Evolutionary conservation across 2,113 vertebrate genomes (phyloP).

Genomic region (Larimichthys crocea): DNA sequence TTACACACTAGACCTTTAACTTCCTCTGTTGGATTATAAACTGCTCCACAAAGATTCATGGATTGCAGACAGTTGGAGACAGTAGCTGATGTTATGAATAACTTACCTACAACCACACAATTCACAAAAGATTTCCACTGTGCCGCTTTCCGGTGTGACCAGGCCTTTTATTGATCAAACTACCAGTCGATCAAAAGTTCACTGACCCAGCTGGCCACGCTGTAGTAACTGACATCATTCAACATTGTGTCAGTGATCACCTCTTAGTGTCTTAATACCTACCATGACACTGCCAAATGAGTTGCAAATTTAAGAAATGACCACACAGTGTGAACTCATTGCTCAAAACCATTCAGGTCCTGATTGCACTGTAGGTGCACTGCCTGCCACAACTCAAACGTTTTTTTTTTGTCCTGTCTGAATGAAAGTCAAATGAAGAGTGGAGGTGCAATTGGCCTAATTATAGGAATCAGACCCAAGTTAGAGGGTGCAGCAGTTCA

Average conservation of each 20-base stretch:
- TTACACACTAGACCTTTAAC: too few species aligned
- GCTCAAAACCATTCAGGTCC: slow-evolving; percentile 5
- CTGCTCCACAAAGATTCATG: not conserved
- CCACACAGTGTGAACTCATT: slow-evolving; percentile 16
- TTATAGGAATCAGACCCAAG: slow-evolving; percentile 59
- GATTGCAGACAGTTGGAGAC: not conserved
- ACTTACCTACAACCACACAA: too few species aligned
- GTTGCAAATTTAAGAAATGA: not conserved
- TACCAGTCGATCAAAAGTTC: too few species aligned
- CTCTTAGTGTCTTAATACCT: slow-evolving; percentile 11
- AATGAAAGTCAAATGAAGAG: slow-evolving; percentile 58
- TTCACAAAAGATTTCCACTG: not conserved
- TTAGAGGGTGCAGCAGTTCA: slow-evolving; percentile 29
- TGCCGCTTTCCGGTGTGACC: not conserved
- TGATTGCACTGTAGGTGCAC: slow-evolving; percentile 26
- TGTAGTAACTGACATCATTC: not conserved
- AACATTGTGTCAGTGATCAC: not conserved
- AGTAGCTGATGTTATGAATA: too few species aligned
- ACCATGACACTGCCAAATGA: slow-evolving; percentile 9
- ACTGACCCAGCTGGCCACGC: not conserved
- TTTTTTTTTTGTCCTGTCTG: slow-evolving; percentile 16
- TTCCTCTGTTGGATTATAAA: not conserved
- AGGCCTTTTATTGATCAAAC: not conserved
- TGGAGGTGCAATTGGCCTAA: slow-evolving; percentile 52
- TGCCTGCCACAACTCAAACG: slow-evolving; percentile 7